Base-by-base conservation (phyloP, 2,113 vertebrate species). In the Channa maculata region DNA sequence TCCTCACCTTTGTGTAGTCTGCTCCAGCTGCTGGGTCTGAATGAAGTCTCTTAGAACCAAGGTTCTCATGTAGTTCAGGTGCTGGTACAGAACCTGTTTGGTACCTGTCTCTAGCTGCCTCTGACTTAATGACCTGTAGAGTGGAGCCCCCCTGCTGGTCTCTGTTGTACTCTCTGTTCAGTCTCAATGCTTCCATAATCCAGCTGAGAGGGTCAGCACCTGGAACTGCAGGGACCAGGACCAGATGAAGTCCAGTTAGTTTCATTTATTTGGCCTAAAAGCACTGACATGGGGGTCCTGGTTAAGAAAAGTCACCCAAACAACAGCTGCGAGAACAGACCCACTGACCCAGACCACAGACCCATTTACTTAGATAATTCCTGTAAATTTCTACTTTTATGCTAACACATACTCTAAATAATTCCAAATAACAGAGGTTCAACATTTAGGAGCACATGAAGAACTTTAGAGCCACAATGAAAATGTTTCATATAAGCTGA, bases 121-220 rank as follows among this genome's bases (percentile, higher is more conserved):
- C 61, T 59, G 67, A 77, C 37, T 58, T 54, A 50, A 37, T 0
- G 0, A 1, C 69, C 13, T 0, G 3, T 11, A 48, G 39, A 58
- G 57, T 33, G 38, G 77, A 65, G 0, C n/a, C 46, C 1, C 0
- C 11, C 14, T 4, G 15, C 13, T 43, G 64, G 49, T 54, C 36
- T 48, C 54, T 60, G 9, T 8, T 65, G 49, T 14, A 68, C 38
- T 67, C 61, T 53, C 2, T 6, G 2, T 72, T 62, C 41, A 87
- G 51, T 3, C 8, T 77, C 44, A 88, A 53, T 53, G 43, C 37
- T 3, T 15, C 72, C 71, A 88, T 79, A 46, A 37, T n/a, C 8
- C 14, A 75, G 70, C 63, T 80, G 63, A 88, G 59, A 37, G 46
- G 37, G 0, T 78, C 75, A 48, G 33, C 8, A 44, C 34, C 5